These are phyloP conservation scores for Drosophila fungiperda DNA, from an alignment of 2,888 invertebrate species.

Conservation along the genomic window DNA sequence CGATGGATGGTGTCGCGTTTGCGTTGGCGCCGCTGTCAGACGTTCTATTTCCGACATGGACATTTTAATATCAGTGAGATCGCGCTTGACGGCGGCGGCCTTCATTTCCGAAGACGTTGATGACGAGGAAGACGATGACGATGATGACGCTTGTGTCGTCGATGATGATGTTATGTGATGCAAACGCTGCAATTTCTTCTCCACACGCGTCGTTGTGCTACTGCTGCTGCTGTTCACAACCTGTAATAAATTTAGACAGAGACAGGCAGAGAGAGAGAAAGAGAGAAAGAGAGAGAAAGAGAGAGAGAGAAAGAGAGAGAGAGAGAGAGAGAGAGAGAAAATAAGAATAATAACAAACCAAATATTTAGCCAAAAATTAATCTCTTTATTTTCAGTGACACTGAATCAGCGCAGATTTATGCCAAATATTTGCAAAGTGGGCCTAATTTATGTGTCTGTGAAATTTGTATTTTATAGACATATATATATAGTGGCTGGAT, in stretches of 20 bases:
- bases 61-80: conserved; percentile 89
- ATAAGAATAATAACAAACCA: conserved; percentile 10
- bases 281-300: conserved; percentile 10
- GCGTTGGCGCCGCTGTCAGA: conserved; percentile 44
- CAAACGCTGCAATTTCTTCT: conserved; percentile 84
- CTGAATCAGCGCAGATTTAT: conserved; percentile 40
- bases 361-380: background rate
- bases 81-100: conserved; percentile 93
- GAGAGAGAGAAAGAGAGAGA: background rate
- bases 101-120: conserved; percentile 90
- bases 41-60: conserved; percentile 92
- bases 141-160: conserved; percentile 83
- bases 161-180: conserved; percentile 85
- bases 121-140: conserved; percentile 86
- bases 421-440: conserved; percentile 30
- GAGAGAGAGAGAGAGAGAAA: conserved; percentile 16
- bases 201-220: conserved; percentile 85
- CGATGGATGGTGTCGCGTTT: conserved; percentile 70
- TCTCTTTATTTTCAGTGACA: conserved; percentile 3
- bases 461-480: background rate
- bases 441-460: conserved; percentile 25
- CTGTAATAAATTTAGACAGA: conserved; percentile 55
- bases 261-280: background rate
- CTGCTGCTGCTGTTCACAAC: conserved; percentile 85
- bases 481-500: conserved; percentile 12